phyloP scores from a whole-genome alignment of 2,888 invertebrate species.

The Sesia bembeciformis region DNA sequence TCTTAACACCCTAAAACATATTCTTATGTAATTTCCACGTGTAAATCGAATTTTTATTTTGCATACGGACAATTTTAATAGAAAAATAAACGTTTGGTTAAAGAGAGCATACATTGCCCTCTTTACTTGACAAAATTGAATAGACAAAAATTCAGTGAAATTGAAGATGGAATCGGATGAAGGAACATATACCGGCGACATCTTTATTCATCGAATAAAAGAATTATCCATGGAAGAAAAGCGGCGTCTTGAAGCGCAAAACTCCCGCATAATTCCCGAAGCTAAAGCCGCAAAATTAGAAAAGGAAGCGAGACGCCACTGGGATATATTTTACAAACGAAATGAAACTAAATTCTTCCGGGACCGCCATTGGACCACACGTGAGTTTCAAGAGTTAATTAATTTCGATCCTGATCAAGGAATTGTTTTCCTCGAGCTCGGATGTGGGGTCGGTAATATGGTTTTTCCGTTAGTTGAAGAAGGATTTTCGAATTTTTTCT shows the following conservation, averaged over 20 bases:
- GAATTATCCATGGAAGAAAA: constrained; percentile 76
- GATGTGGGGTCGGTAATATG: constrained; percentile 98
- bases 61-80: no score
- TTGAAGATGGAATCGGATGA: constrained; percentile 51
- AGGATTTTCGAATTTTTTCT: constrained; percentile 76
- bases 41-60: no score
- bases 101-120: no score
- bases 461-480: constrained; percentile 92
- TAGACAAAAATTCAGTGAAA: no score
- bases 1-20: no score
- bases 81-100: no score
- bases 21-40: no score
- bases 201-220: constrained; percentile 60
- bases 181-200: constrained; percentile 29
- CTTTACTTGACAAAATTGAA: no score
- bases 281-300: constrained; percentile 87
- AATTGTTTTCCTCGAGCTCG: constrained; percentile 85
- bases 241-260: constrained; percentile 78
- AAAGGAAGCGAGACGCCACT: constrained; percentile 87
- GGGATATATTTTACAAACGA: constrained; percentile 97
- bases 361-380: constrained; percentile 96
- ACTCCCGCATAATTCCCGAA: constrained; percentile 72
- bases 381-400: constrained; percentile 91
- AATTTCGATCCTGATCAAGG: constrained; percentile 68
- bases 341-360: constrained; percentile 95